These are phyloP conservation scores for Anastrepha ludens DNA, from an alignment of 1,140 invertebrate species.

Conservation along the genomic window DNA sequence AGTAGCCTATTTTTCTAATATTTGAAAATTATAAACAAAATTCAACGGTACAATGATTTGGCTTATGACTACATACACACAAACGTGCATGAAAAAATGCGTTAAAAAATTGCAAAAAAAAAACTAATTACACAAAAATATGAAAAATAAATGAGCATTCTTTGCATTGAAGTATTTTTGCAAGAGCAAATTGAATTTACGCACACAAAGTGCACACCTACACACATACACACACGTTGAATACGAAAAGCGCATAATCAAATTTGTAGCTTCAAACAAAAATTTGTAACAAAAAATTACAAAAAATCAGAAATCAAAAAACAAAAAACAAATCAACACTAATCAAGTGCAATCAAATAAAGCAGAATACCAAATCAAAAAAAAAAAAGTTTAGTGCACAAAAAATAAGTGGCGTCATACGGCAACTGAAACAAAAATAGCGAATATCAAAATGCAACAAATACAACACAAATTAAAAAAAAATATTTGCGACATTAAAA, in stretches of 20 bases:
- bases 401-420: no score
- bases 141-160: background rate
- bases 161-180: background rate
- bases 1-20: constrained; percentile 31
- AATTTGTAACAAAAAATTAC: background rate
- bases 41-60: constrained; percentile 9
- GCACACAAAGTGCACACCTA: background rate
- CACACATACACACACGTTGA: background rate
- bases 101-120: background rate
- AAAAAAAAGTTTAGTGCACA: no score
- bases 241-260: constrained; percentile 6
- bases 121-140: background rate
- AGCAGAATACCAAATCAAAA: no score
- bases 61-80: background rate
- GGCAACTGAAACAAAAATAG: no score
- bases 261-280: background rate
- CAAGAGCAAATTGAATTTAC: background rate
- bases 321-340: no score
- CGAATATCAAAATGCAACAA: constrained; percentile 9
- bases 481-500: background rate
- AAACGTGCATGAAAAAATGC: background rate
- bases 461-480: background rate
- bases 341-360: no score
- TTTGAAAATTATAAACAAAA: background rate
- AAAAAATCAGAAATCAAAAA: background rate